Conservation (phyloP, 1,140 invertebrate species). For the Meloidogyne floridensis region DNA sequence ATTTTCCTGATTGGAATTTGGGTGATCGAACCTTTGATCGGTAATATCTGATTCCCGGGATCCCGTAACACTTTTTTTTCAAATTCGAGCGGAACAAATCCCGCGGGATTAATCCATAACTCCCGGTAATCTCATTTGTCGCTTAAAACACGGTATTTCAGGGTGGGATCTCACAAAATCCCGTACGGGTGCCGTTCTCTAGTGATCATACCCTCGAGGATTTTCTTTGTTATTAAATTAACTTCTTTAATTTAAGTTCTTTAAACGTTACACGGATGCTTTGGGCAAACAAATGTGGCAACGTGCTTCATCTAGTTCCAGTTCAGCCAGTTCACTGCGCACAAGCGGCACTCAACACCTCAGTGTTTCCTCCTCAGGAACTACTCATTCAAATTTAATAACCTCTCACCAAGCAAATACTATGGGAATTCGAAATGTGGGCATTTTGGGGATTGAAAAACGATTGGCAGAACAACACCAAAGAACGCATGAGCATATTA, state of each 20-base stretch:
- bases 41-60: too few species aligned
- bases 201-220: too few species aligned
- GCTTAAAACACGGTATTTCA: too few species aligned
- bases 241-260: slow-evolving; percentile 69
- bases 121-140: too few species aligned
- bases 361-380: neutral
- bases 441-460: slow-evolving; percentile 92
- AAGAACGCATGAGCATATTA: slow-evolving; percentile 85
- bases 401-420: neutral
- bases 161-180: too few species aligned
- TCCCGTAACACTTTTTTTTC: too few species aligned
- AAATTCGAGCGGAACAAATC: too few species aligned
- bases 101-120: too few species aligned
- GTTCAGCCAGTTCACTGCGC: slow-evolving; percentile 57
- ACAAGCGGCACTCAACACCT: slow-evolving; percentile 31
- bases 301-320: slow-evolving; percentile 58
- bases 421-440: slow-evolving; percentile 68
- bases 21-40: too few species aligned
- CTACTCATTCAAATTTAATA: slow-evolving; percentile 19
- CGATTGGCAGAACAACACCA: slow-evolving; percentile 85
- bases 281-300: slow-evolving; percentile 68
- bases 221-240: neutral
- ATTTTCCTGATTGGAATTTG: neutral
- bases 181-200: too few species aligned
- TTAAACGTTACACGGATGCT: slow-evolving; percentile 66